Base-by-base conservation (phyloP, 2,888 invertebrate genomes). In the Eurois occulta region DNA sequence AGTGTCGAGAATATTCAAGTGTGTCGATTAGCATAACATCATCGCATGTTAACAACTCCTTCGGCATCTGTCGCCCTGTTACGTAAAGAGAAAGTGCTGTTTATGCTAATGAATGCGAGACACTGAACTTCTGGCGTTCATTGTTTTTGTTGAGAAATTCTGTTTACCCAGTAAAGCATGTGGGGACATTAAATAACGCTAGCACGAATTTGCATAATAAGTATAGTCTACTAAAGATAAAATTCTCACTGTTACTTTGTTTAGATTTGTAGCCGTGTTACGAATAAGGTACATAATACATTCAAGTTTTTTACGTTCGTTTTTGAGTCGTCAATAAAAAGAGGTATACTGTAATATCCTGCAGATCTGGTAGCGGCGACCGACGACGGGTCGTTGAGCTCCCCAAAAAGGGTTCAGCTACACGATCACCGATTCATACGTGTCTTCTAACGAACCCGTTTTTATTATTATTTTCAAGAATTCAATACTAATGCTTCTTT, bases 21-120 rank as follows among this genome's bases (percentile, higher is more conserved):
- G 58, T 35, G 28, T 52, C 68, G 21, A 73, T 80, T 81, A 67
- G 72, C 84, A 85, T 80, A 77, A 35, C 46, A 52, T 52, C 58
- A 69, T 72, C 73, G 81, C 66, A 43, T 77, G 72, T 76, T 69
- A 70, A 77, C 65, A 65, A 64, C 75, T 78, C 62, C 72, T 75
- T 46, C 24, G 70, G n/a, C 70, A 77, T 85, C 78, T 81, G 80
- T 77, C 67, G 64, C 77, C 72, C 75, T 82, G 73, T 64, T 75
- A 75, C 60, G 69, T 60, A 32, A 67, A 78, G 81, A 69, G 80
- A 87, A 79, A 86, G 87, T 82, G 71, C 7, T 72, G 24, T 55
- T 79, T 78, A 84, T 81, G 80, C 69, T 76, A 86, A 87, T 87
- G 41, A 67, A 72, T 74, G 62, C 41, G 66, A 80, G 80, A 69